Percentiles rank a stretch among this genome's conserved stretches.
These are phyloP conservation scores for Macropis europaea DNA, from an alignment of 2,888 invertebrate species.

Conservation along the genomic window DNA sequence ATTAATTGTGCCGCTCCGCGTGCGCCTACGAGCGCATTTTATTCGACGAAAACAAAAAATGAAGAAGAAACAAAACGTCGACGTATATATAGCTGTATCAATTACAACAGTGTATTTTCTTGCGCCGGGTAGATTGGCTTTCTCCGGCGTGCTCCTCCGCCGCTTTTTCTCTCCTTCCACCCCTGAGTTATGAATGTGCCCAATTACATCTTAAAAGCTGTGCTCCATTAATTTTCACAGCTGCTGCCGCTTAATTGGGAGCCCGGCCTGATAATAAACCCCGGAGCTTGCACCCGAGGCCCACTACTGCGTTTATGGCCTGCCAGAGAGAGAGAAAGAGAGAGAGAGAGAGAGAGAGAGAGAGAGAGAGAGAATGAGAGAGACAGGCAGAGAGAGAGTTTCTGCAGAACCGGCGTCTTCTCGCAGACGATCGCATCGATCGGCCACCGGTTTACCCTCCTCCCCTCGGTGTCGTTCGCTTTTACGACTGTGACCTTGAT, in stretches of 20 bases:
- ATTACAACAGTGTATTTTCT: conserved; percentile 59
- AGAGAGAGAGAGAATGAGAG: conserved; percentile 22
- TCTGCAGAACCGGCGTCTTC: conserved; percentile 53
- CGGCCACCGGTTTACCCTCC: conserved; percentile 55
- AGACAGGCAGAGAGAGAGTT: conserved; percentile 18
- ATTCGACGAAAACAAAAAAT: conserved; percentile 35
- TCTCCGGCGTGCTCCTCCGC: conserved; percentile 26
- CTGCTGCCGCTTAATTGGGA: conserved; percentile 84
- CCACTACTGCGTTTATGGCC: conserved; percentile 75
- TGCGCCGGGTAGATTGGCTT: conserved; percentile 54
- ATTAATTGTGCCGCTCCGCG: not conserved
- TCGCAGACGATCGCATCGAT: conserved; percentile 69
- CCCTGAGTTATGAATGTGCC: conserved; percentile 83
- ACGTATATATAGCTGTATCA: conserved; percentile 60
- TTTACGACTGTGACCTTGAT: conserved; percentile 73
- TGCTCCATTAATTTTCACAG: conserved; percentile 85
- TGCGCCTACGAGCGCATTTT: conserved; percentile 36
- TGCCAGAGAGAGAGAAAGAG: conserved; percentile 45
- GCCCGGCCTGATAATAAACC: conserved; percentile 83
- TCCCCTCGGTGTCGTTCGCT: conserved; percentile 50
- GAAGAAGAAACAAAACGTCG: conserved; percentile 26
- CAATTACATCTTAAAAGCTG: conserved; percentile 85
- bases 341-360: not conserved
- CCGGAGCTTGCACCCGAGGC: conserved; percentile 72
- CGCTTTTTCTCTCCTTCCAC: conserved; percentile 56